Evolutionary conservation across 2,113 vertebrate genomes (phyloP).

Genomic region (Emydocephalus ijimae): DNA sequence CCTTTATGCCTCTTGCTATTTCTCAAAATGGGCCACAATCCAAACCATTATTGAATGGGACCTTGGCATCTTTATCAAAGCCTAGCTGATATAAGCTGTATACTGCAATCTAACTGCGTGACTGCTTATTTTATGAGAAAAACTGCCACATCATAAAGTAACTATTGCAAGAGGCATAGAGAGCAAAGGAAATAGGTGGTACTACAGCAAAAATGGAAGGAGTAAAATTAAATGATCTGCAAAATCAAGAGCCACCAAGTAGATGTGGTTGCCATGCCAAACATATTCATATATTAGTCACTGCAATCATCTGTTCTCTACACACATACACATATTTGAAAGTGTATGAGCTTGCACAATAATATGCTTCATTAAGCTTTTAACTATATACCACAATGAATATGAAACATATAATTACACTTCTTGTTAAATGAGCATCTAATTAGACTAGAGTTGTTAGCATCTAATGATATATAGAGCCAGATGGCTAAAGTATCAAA

Average conservation of each 20-base stretch:
- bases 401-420: neutral
- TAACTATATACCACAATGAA: neutral
- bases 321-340: neutral
- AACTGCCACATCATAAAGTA: neutral
- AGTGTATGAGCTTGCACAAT: neutral
- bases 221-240: neutral
- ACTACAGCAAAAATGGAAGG: neutral
- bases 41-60: neutral
- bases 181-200: neutral
- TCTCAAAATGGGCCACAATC: neutral
- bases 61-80: neutral
- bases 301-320: neutral
- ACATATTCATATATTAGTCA: neutral
- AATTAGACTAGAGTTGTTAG: neutral
- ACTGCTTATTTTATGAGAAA: neutral
- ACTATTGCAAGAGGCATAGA: neutral
- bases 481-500: neutral
- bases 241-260: neutral
- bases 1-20: neutral
- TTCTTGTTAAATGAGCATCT: neutral
- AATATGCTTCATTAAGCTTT: slow-evolving; percentile 2
- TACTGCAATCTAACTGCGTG: neutral
- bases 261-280: neutral
- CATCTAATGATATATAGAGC: neutral
- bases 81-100: neutral